These are phyloP conservation scores for Lamellibrachia satsuma DNA, from an alignment of 2,888 invertebrate species.

Conservation along the genomic window DNA sequence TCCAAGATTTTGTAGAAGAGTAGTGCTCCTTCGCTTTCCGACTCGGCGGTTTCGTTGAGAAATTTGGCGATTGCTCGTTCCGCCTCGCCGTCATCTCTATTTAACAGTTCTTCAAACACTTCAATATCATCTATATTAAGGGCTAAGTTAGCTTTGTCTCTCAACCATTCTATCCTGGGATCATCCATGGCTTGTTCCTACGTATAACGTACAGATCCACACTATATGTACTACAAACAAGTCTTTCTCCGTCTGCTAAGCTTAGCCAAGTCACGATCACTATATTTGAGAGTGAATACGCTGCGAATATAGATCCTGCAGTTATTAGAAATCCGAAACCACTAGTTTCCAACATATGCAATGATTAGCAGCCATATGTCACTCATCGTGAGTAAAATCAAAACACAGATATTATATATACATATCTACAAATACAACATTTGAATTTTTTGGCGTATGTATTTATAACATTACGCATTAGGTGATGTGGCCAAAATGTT, in stretches of 20 bases:
- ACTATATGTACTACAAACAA: background rate
- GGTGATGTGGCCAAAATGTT: background rate
- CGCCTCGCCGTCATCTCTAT: conserved; percentile 62
- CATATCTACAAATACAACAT: background rate
- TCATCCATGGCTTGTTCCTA: conserved; percentile 61
- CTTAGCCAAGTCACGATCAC: background rate
- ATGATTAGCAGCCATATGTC: background rate
- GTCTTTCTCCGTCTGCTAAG: background rate
- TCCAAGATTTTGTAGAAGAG: conserved; percentile 62
- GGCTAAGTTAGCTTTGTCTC: conserved; percentile 58
- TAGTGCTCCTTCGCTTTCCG: conserved; percentile 59
- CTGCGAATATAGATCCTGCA: background rate
- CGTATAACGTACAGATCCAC: conserved; percentile 7
- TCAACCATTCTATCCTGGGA: conserved; percentile 64
- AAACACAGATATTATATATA: background rate
- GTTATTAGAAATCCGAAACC: background rate
- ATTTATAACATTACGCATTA: background rate
- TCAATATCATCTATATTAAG: conserved; percentile 58
- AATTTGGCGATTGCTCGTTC: conserved; percentile 63
- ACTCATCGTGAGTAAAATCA: background rate
- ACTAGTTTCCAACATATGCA: background rate
- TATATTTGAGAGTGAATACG: background rate
- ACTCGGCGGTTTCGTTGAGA: conserved; percentile 63
- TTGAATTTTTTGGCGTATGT: background rate
- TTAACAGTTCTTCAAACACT: conserved; percentile 64